These are phyloP conservation scores for Microcebus lehilahytsara DNA, from an alignment of 2,113 vertebrate genomes.

Conservation along the genomic window DNA sequence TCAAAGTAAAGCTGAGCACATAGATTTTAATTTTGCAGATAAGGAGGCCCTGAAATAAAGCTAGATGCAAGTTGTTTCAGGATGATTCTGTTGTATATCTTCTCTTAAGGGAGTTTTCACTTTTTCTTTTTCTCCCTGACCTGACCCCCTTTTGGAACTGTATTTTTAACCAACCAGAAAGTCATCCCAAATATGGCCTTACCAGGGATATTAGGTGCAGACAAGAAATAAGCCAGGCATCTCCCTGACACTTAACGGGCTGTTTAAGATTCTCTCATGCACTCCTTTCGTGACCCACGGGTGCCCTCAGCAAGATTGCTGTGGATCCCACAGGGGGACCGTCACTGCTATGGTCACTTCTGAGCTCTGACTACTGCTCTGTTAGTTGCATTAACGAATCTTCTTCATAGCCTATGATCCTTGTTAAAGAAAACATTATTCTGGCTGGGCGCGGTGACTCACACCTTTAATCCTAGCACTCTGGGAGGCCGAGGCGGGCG, in stretches of 20 bases:
- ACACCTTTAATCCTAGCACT: too few species aligned
- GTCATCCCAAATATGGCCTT: not conserved
- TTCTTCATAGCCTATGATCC: not conserved
- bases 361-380: not conserved
- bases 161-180: not conserved
- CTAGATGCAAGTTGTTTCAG: not conserved
- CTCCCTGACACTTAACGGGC: too few species aligned
- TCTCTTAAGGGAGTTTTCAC: not conserved
- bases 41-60: not conserved
- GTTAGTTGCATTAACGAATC: not conserved
- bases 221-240: not conserved
- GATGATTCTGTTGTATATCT: not conserved
- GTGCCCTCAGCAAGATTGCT: too few species aligned
- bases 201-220: not conserved
- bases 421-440: not conserved
- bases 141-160: not conserved
- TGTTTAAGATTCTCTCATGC: too few species aligned
- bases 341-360: too few species aligned
- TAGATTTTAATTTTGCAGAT: not conserved
- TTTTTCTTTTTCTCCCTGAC: not conserved
- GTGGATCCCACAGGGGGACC: too few species aligned
- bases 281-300: too few species aligned
- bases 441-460: too few species aligned
- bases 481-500: too few species aligned
- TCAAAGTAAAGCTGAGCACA: not conserved